Evolutionary conservation across 37 sponge, comb jelly and placozoan genomes (phyloP), one percentile per base, ranked within the genome.

Genomic region (Axinella damicornis): DNA sequence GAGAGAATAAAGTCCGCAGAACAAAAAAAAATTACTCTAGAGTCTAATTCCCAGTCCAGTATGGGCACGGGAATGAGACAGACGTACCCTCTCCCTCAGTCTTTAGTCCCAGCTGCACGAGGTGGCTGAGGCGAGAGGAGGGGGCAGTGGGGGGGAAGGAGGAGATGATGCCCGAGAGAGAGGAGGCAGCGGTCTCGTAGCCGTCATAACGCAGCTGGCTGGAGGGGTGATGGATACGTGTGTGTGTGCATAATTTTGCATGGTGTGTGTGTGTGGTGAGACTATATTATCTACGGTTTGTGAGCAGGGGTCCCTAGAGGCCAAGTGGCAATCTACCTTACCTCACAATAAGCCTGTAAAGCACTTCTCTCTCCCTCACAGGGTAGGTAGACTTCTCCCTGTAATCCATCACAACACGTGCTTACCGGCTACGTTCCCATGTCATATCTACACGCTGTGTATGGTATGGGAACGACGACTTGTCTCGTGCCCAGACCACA

Each of bases 141-240:
- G 97, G 91, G 0, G 94, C 85, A 46, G 83, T 75, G 0, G 86
- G 83, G 33, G 92, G 89, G 28, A 60, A 89, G 18, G 86, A 72
- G 25, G 88, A 78, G 22, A 94, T 68, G 27, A 86, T 71, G 21
- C 85, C 83, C 21, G 71, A 39, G 52, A 96, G 78, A 2, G 77
- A 39, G 14, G 85, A 65, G 5, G 97, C 97, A 37, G 93, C 95
- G 1, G 81, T 74, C 65, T 94, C 97, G 59, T 85, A 97, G 24
- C 95, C 95, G 72, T 97, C 97, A 61, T 92, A 94, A 25, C 89
- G 77, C 40, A 97, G 82, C 73, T 97, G 97, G 38, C 97, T 94
- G 86, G 24, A 71, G 28, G 57, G 2, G n/a, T 25, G 36, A 32
- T 1, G 62, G 5, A 25, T 12, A 25, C 12, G 62, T 22, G 62